These are phyloP conservation scores for Lepidocolaptes lacrymiger DNA, from an alignment of 2,797 vertebrate species.

Conservation along the genomic window DNA sequence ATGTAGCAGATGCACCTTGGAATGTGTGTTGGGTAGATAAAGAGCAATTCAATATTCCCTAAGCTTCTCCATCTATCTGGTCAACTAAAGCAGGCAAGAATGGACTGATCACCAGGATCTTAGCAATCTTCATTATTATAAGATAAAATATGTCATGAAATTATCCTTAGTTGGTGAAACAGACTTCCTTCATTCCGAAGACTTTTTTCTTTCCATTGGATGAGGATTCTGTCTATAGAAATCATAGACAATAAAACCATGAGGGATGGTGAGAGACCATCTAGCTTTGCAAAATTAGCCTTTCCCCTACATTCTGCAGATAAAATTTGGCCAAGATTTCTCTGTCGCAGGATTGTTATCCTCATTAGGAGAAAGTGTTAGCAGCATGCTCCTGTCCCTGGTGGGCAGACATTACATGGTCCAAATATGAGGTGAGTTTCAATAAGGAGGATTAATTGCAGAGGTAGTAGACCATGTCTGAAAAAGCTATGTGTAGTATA, in stretches of 20 bases:
- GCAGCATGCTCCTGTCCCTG: conserved; percentile 33
- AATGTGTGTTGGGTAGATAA: background rate
- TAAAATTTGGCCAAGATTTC: background rate
- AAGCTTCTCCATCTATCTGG: background rate
- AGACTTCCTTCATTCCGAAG: background rate
- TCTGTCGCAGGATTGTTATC: conserved; percentile 9
- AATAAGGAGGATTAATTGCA: background rate
- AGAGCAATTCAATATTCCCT: background rate
- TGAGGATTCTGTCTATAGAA: background rate
- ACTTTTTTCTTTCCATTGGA: background rate
- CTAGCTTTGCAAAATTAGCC: background rate
- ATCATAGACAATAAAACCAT: background rate
- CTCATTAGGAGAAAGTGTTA: conserved; percentile 38
- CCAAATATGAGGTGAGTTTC: conserved; percentile 34
- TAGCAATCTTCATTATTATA: background rate
- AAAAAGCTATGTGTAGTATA: conserved; percentile 30
- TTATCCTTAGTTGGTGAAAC: background rate
- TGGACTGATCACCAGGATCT: background rate
- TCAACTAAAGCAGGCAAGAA: background rate
- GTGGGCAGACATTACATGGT: conserved; percentile 2
- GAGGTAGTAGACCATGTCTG: conserved; percentile 15
- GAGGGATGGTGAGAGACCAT: background rate
- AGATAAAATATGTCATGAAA: background rate
- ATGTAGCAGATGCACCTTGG: background rate
- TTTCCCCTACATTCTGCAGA: conserved; percentile 19